Evolutionary conservation across 92 coral and sea anemone genomes (phyloP).

Genomic region (Zoanthus sansibaricus): DNA sequence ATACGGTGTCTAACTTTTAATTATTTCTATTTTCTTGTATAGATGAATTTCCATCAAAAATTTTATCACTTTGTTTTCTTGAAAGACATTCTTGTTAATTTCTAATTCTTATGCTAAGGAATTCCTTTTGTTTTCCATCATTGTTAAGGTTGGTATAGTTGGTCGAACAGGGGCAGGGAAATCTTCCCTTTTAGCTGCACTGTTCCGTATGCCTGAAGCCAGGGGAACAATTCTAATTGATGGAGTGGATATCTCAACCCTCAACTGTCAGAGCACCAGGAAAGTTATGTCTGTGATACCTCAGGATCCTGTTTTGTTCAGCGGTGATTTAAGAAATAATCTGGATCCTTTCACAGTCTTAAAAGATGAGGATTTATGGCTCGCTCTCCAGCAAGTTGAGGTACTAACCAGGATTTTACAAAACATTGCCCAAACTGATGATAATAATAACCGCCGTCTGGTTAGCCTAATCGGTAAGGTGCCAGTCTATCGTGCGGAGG

Average conservation of each 20-base stretch:
- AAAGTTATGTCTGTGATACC: constrained; percentile 21
- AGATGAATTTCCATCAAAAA: no score
- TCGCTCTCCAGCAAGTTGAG: constrained; percentile 17
- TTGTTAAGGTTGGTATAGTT: constrained; percentile 5
- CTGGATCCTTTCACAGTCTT: constrained; percentile 18
- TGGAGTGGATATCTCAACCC: constrained; percentile 1
- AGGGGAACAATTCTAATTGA: constrained; percentile 25
- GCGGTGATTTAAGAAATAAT: constrained; percentile 19
- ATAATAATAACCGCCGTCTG: no score
- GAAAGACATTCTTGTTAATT: no score
- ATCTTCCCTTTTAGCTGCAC: constrained; percentile 20
- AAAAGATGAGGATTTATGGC: constrained; percentile 19
- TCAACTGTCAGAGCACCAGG: constrained; percentile 6
- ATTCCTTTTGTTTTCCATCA: background rate
- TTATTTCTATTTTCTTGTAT: no score
- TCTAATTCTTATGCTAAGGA: no score
- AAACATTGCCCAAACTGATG: no score
- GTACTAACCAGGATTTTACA: background rate
- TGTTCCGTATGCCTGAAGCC: constrained; percentile 41
- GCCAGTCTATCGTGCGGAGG: no score
- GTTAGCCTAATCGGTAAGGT: no score
- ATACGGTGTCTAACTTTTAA: no score
- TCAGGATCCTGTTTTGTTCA: constrained; percentile 27
- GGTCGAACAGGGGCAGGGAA: constrained; percentile 31
- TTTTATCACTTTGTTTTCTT: no score